Base-by-base conservation (phyloP, 2,888 invertebrate species). In the Thecophora atra region DNA sequence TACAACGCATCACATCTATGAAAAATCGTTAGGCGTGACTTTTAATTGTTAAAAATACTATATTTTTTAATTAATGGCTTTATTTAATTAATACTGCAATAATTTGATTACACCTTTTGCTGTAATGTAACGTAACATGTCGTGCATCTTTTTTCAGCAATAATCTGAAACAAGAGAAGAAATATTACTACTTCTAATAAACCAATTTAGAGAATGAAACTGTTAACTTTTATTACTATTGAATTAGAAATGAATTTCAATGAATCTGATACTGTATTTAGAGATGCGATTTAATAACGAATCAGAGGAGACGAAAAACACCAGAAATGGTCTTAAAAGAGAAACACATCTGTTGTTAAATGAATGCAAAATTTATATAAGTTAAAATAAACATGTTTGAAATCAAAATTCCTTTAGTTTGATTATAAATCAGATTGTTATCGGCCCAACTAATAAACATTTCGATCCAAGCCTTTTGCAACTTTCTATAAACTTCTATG, bases 351-450 rank as follows among this genome's bases (percentile, higher is more conserved):
- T 82, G 80, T 82, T 80, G 81, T 81, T 82, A 81, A 79, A 81
- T 77, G 75, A 81, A 82, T 77, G 77, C 78, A 77, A 80, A 81
- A 81, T 79, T 81, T 84, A 84, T 79, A 84, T 84, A 79, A 79
- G 79, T 83, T 84, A 82, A 81, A 81, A 81, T 83, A 84, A 83
- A 83, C 83, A 82, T 83, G 83, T 83, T 83, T 83, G 79, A 83
- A 84, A 83, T 81, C 79, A 79, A 78, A 73, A 72, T n/a, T 6
- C 13, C 5, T 6, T 47, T 47, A 5, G 47, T 47, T 47, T 47
- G 11, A 47, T 47, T 47, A 47, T 5, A 47, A 11, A 13, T 44
- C 7, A 13, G 44, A 44, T 44, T n/a, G n/a, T n/a, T n/a, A n/a
- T n/a, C n/a, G n/a, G n/a, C n/a, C n/a, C n/a, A n/a, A n/a, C n/a